Evolutionary conservation across 2,797 vertebrate species (phyloP), one percentile per base, ranked within the genome.

Genomic region (Botia kubotai): DNA sequence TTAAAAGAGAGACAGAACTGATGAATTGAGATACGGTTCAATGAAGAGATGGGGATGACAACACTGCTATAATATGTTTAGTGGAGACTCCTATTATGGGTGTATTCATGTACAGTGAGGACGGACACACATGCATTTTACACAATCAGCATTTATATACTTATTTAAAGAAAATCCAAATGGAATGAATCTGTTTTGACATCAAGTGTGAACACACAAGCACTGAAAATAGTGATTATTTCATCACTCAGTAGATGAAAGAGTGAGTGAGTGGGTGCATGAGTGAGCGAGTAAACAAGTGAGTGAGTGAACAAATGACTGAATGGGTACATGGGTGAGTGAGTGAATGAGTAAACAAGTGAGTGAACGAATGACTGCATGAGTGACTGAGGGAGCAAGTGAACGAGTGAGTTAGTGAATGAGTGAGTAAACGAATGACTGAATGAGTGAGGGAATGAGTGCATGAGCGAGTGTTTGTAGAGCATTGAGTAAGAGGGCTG

Each of bases 1-100:
- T 62, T 57, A 55, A 81, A 74, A 23, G 58, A 48, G 57, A 66
- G 70, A 65, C 39, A 63, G 39, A 72, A 58, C 29, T 43, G 29
- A 50, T 33, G 62, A 65, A 60, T 60, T 79, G 86, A 50, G 17
- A 72, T 60, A 67, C 12, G 33, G 67, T 57, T 57, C 19, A 62
- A 48, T 48, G 50, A 50, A 33, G 21, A 71, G 23, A 60, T 55
- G 1, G 26, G 21, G 33, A 72, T 43, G 69, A 66, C 17, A 23
- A 70, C 23, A 21, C 39, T 5, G 26, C 1, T 29, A 65, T n/a
- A 16, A 65, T 17, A 14, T 65, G 26, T 19, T 39, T 39, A 19
- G 17, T 0, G 8, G 17, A 43, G 63, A 63, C 5, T 66, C 8
- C n/a, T 8, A 36, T 65, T 65, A 36, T 39, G 62, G 29, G 62